Base-by-base conservation (phyloP, 2,797 vertebrate genomes). In the Columba guinea region DNA sequence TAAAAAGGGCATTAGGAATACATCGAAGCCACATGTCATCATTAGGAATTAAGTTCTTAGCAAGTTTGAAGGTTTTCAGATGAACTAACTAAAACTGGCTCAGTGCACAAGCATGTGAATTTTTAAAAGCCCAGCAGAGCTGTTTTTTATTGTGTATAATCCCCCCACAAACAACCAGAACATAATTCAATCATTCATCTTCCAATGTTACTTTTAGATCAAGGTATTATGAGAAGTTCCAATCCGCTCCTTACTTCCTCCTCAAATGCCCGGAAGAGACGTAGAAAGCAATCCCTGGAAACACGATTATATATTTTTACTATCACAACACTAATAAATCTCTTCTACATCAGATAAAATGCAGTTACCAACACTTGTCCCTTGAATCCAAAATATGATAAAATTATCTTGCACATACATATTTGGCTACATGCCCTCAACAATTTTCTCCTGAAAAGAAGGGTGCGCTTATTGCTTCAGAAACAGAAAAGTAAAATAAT, bases 341-440 rank as follows among this genome's bases (percentile, higher is more conserved):
- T 84, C 52, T 92, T 67, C 73, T 69, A 39, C 49, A 95, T 96
- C 90, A 90, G 93, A 90, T 94, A 97, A 94, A 95, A 88, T 60
- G 75, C 81, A 75, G 71, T 94, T 88, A 95, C 84, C 80, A 67
- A 96, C 87, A 94, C 59, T 93, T 87, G 80, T 70, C 60, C 89
- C 85, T 84, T 78, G 86, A 96, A 95, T 96, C 75, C 84, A 90
- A 89, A 96, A 91, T 68, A 93, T 1, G 87, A 71, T 97, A 93
- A 94, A 96, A 93, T 83, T 92, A 97, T 95, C 84, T 94, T 87
- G 82, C 87, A 95, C 41, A 30, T 83, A 79, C 88, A 95, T 96
- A 92, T 85, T 95, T 95, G 94, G 94, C 71, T 90, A 65, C 84
- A 95, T 85, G 90, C 87, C 80, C 79, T 93, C 64, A 92, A 87